These are phyloP conservation scores for Drosophila albomicans DNA, from an alignment of 1,140 invertebrate genomes.

Conservation along the genomic window DNA sequence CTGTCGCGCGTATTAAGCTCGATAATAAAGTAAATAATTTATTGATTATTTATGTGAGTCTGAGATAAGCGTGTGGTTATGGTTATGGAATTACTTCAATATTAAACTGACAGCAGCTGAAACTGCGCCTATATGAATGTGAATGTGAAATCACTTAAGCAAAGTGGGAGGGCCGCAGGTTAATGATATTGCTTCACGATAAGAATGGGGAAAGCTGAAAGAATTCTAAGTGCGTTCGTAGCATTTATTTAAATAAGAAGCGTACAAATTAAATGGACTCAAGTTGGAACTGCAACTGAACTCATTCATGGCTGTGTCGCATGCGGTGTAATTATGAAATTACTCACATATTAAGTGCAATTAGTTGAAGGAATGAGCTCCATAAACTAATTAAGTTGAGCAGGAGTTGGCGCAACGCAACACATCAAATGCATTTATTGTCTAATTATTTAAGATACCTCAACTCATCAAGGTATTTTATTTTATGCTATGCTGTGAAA, in stretches of 20 bases:
- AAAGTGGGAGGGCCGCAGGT: neutral
- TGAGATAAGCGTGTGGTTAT: constrained; percentile 47
- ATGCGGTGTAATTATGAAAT: constrained; percentile 33
- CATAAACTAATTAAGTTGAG: constrained; percentile 50
- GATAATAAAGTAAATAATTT: constrained; percentile 67
- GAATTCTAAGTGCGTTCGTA: neutral
- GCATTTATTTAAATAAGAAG: neutral
- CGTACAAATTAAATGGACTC: neutral
- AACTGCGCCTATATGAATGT: constrained; percentile 52
- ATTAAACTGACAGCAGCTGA: constrained; percentile 48
- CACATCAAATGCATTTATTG: constrained; percentile 44
- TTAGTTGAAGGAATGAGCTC: constrained; percentile 34
- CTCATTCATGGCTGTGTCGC: neutral
- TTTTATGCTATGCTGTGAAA: constrained; percentile 13
- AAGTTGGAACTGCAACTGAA: neutral
- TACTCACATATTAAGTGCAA: constrained; percentile 41
- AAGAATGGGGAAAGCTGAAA: neutral
- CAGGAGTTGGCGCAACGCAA: constrained; percentile 18
- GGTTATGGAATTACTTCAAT: constrained; percentile 53
- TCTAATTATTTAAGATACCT: constrained; percentile 45
- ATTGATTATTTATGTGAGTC: constrained; percentile 56
- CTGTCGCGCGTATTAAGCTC: constrained; percentile 57
- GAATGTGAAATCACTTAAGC: constrained; percentile 26
- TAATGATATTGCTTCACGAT: neutral
- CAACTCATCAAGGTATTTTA: constrained; percentile 24